A percentile compares a stretch with the other conserved stretches of the same genome.
These are phyloP conservation scores for Varanus salvator DNA, from an alignment of 2,113 vertebrate genomes.

Conservation along the genomic window DNA sequence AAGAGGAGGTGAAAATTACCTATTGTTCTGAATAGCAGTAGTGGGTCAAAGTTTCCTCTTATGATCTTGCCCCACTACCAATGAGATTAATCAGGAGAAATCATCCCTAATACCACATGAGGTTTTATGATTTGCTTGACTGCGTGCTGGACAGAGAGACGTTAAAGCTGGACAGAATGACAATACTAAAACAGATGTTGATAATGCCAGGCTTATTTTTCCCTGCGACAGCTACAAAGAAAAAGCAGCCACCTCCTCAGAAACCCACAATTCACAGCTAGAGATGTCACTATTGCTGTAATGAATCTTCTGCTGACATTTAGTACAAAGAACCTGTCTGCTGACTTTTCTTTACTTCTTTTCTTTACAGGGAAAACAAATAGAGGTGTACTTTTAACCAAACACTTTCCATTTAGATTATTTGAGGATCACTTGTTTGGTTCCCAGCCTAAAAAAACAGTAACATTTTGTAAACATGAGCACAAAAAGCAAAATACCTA, in stretches of 20 bases:
- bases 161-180: conserved; percentile 56
- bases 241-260: conserved; percentile 36
- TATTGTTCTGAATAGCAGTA: conserved; percentile 76
- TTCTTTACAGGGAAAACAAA: conserved; percentile 54
- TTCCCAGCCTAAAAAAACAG: conserved; percentile 32
- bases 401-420: conserved; percentile 67
- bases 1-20: conserved; percentile 70
- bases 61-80: conserved; percentile 63
- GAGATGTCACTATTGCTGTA: conserved; percentile 36
- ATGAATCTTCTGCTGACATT: conserved; percentile 66
- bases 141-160: conserved; percentile 48
- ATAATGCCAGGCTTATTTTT: conserved; percentile 46
- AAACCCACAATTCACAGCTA: conserved; percentile 45
- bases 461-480: conserved; percentile 64
- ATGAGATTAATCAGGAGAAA: conserved; percentile 71
- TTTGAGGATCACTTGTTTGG: conserved; percentile 70
- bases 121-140: conserved; percentile 48
- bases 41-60: conserved; percentile 55
- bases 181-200: conserved; percentile 63
- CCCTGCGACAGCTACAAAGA: conserved; percentile 49
- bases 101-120: conserved; percentile 59
- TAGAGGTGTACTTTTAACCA: conserved; percentile 61
- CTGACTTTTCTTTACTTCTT: conserved; percentile 35
- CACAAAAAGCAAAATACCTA: conserved; percentile 56
- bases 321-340: conserved; percentile 56